Evolutionary conservation across 2,888 invertebrate species (phyloP).

Genomic region (Drosophila nr. fundita): DNA sequence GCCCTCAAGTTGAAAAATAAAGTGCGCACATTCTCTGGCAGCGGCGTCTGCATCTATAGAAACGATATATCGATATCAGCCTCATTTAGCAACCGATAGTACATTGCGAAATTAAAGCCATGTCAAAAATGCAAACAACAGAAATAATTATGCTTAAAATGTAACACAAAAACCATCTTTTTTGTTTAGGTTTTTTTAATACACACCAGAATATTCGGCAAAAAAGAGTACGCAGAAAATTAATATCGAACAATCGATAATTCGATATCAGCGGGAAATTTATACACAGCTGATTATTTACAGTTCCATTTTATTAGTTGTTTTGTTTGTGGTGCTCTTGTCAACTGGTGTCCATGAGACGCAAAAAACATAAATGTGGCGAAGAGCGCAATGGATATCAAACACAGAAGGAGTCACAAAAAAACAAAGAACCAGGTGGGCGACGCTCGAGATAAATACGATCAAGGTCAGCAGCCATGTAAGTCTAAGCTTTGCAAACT

Average conservation of each 20-base stretch:
- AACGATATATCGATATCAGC: background rate
- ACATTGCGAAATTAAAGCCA: background rate
- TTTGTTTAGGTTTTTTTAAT: background rate
- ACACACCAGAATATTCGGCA: background rate
- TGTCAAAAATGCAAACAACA: background rate
- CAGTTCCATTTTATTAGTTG: background rate
- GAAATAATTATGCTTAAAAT: background rate
- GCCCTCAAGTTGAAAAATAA: background rate
- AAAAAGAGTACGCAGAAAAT: background rate
- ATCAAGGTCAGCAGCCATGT: conserved; percentile 1
- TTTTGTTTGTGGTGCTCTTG: background rate
- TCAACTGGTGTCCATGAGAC: background rate
- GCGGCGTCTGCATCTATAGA: background rate
- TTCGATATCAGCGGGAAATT: background rate
- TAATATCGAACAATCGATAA: background rate
- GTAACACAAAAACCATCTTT: background rate
- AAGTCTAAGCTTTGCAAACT: background rate
- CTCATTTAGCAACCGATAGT: background rate
- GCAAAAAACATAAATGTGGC: background rate
- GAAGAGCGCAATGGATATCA: conserved; percentile 10
- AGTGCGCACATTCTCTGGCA: background rate
- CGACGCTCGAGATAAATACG: background rate
- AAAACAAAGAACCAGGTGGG: background rate
- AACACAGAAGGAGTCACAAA: background rate
- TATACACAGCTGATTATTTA: conserved; percentile 9